Evolutionary conservation across 2,113 vertebrate species (phyloP), one percentile per base, ranked within the genome.

Genomic region (Hymenochirus boettgeri): DNA sequence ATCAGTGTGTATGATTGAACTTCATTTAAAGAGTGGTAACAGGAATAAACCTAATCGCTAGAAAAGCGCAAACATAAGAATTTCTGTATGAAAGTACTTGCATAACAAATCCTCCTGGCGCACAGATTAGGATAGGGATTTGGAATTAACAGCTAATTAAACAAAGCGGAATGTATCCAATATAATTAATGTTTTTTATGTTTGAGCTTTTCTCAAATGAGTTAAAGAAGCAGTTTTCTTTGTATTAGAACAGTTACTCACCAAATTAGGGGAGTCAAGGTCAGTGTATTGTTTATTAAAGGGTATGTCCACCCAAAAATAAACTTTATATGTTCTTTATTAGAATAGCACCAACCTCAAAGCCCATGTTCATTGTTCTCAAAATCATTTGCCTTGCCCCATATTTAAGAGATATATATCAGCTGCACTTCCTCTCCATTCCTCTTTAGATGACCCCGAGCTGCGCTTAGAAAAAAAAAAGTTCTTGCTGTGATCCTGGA

Each of bases 101-200:
- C 58, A 51, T 57, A 65, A 70, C 42, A 57, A 57, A 21, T 52
- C 42, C 61, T 45, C n/a, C 54, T 0, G 27, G 60, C 4, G 61
- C 59, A 35, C 58, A 52, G 55, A 70, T 61, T 61, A 62, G 45
- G n/a, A n/a, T n/a, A n/a, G 56, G 65, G 65, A 61, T 18, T 45
- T 23, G 61, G 69, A 57, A 72, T 71, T 55, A 74, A 75, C 22
- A 70, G 22, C 39, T 57, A 62, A 72, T 73, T 65, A 69, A 72
- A 79, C 37, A 65, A 57, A 65, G 22, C 65, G 65, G 67, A 71
- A 76, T 75, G 72, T 73, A 73, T 72, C 23, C 22, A 50, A 37
- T 54, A 23, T 18, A 53, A 7, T 62, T 65, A 33, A 42, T 25
- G 65, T 75, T 62, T n/a, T n/a, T 65, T 46, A 54, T 61, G 17